Percentiles rank a stretch among this genome's conserved stretches.
Evolutionary conservation across 2,888 invertebrate genomes (phyloP).

Genomic region (Drosophila subsilvestris): DNA sequence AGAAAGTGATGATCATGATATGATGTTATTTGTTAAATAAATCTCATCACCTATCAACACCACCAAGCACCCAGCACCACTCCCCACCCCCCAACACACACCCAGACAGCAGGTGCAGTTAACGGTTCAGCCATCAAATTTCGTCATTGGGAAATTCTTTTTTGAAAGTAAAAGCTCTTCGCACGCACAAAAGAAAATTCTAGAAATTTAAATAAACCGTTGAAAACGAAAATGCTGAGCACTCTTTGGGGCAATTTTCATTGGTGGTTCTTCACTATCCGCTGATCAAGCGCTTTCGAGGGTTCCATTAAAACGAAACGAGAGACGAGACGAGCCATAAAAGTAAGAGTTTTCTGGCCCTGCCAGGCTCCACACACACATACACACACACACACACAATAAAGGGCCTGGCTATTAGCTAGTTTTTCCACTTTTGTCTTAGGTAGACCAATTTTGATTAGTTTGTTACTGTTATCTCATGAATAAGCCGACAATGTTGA

Average conservation of each 20-base stretch:
- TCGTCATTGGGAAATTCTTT: slow-evolving; percentile 36
- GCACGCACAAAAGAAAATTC: slow-evolving; percentile 36
- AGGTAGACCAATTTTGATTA: slow-evolving; percentile 64
- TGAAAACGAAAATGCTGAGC: slow-evolving; percentile 19
- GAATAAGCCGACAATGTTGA: slow-evolving; percentile 49
- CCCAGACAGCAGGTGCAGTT: slow-evolving; percentile 13
- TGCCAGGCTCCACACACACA: slow-evolving; percentile 24
- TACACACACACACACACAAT: no score
- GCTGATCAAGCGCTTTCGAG: slow-evolving; percentile 8
- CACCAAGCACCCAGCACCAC: slow-evolving; percentile 12
- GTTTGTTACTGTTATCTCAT: slow-evolving; percentile 69
- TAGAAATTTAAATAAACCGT: slow-evolving; percentile 19
- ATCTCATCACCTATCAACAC: slow-evolving; percentile 51
- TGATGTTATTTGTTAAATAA: slow-evolving; percentile 63
- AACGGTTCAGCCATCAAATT: slow-evolving; percentile 17
- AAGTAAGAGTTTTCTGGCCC: slow-evolving; percentile 31
- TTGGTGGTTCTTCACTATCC: slow-evolving; percentile 24
- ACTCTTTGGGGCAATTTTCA: not conserved
- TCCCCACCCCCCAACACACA: not conserved
- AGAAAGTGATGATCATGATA: slow-evolving; percentile 72
- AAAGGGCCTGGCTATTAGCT: slow-evolving; percentile 52
- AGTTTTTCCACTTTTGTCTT: slow-evolving; percentile 46
- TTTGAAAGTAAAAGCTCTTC: slow-evolving; percentile 31
- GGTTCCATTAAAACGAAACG: slow-evolving; percentile 36
- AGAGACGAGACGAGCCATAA: slow-evolving; percentile 10